These are phyloP conservation scores for Schrankia costaestrigalis DNA, from an alignment of 2,888 invertebrate species.

Conservation along the genomic window DNA sequence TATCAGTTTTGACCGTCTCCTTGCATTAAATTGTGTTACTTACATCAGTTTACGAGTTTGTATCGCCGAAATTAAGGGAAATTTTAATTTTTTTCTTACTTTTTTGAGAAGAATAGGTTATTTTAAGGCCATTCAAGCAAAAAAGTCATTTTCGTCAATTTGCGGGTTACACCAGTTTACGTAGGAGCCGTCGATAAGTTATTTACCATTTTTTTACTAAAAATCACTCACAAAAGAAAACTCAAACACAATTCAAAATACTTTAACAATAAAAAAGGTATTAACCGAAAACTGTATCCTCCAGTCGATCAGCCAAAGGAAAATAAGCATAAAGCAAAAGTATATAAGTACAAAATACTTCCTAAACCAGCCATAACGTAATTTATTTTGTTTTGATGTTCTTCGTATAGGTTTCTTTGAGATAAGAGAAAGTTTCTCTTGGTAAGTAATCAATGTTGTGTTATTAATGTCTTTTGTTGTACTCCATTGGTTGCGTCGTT, in stretches of 20 bases:
- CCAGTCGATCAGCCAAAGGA: slow-evolving; percentile 25
- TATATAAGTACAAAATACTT: slow-evolving; percentile 30
- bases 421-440: slow-evolving; percentile 31
- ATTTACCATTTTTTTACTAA: too few relatives aligned
- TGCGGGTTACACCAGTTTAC: too few relatives aligned
- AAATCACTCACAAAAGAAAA: too few relatives aligned
- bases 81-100: too few relatives aligned
- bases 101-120: too few relatives aligned
- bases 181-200: too few relatives aligned
- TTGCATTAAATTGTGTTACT: too few relatives aligned
- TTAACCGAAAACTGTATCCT: slow-evolving; percentile 12
- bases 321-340: slow-evolving; percentile 24
- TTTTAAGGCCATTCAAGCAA: too few relatives aligned
- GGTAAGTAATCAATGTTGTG: slow-evolving; percentile 30
- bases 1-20: too few relatives aligned
- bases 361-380: slow-evolving; percentile 23
- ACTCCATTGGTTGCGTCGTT: slow-evolving; percentile 18
- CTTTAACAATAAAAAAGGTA: slow-evolving; percentile 3
- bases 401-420: slow-evolving; percentile 23
- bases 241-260: slow-evolving; percentile 1
- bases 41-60: too few relatives aligned
- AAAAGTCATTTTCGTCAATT: too few relatives aligned
- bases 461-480: slow-evolving; percentile 37
- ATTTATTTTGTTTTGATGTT: slow-evolving; percentile 41
- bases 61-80: too few relatives aligned